phyloP scores from a whole-genome alignment of 2,797 vertebrate genomes.

The Tapirus indicus region DNA sequence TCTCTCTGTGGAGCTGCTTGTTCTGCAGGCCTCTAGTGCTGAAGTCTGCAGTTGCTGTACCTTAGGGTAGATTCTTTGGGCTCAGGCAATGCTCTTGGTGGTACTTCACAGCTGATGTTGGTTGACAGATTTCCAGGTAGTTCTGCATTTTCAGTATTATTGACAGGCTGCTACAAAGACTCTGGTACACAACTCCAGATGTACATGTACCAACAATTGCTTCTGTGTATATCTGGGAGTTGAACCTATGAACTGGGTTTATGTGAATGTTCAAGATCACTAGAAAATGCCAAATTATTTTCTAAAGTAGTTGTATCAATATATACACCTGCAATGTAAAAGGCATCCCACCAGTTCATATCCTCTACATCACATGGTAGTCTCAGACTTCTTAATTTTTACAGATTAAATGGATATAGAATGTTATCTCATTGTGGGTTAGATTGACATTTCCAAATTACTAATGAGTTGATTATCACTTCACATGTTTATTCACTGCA shows the following conservation, averaged over 20 bases:
- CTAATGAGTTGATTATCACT: not conserved
- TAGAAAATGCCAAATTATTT: not conserved
- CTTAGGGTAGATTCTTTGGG: too few relatives aligned
- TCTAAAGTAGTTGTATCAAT: not conserved
- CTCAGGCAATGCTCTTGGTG: too few relatives aligned
- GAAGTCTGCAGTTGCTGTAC: too few relatives aligned
- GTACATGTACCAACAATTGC: too few relatives aligned
- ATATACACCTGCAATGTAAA: not conserved
- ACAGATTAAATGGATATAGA: not conserved
- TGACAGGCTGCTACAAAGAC: not conserved
- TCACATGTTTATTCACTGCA: not conserved
- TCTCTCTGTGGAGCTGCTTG: too few relatives aligned
- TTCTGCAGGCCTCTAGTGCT: too few relatives aligned
- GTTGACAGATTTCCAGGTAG: not conserved
- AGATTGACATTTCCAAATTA: not conserved
- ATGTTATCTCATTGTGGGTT: not conserved
- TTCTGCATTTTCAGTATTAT: not conserved
- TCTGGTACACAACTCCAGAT: not conserved
- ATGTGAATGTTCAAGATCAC: not conserved
- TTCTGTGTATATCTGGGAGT: not conserved
- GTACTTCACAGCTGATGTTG: not conserved
- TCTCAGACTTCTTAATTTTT: not conserved
- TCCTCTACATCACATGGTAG: too few relatives aligned
- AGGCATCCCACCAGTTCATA: not conserved
- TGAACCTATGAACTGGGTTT: not conserved